Evolutionary conservation across 2,113 vertebrate genomes (phyloP).

Genomic region (Mirza zaza): DNA sequence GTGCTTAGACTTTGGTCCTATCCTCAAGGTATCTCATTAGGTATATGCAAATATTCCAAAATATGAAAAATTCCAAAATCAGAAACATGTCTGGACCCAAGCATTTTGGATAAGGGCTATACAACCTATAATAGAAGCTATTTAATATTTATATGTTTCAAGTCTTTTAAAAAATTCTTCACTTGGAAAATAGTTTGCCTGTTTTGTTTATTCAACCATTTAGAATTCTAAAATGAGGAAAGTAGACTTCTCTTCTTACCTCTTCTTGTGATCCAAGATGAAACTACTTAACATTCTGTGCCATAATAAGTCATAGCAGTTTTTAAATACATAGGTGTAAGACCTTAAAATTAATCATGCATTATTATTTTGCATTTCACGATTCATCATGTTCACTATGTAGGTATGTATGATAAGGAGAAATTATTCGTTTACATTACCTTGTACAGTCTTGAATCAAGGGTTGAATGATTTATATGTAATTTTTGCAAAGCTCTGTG

Average conservation of each 20-base stretch:
- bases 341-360: neutral
- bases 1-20: neutral
- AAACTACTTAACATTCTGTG: neutral
- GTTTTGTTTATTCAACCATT: neutral
- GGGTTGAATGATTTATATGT: neutral
- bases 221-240: neutral
- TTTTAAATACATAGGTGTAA: neutral
- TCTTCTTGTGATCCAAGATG: neutral
- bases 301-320: neutral
- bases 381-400: neutral
- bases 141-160: neutral
- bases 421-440: conserved; percentile 35
- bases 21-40: neutral
- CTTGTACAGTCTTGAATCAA: neutral
- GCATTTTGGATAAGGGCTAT: neutral
- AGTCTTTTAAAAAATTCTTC: neutral
- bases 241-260: neutral
- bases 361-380: neutral
- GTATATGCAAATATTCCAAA: neutral
- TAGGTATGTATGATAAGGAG: neutral
- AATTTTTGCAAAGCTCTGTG: neutral
- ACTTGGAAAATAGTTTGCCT: neutral
- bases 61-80: neutral
- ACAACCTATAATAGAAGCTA: neutral
- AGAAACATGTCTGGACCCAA: neutral